Evolutionary conservation across 1,140 invertebrate species (phyloP).

Genomic region (Gonioctena quinquepunctata): DNA sequence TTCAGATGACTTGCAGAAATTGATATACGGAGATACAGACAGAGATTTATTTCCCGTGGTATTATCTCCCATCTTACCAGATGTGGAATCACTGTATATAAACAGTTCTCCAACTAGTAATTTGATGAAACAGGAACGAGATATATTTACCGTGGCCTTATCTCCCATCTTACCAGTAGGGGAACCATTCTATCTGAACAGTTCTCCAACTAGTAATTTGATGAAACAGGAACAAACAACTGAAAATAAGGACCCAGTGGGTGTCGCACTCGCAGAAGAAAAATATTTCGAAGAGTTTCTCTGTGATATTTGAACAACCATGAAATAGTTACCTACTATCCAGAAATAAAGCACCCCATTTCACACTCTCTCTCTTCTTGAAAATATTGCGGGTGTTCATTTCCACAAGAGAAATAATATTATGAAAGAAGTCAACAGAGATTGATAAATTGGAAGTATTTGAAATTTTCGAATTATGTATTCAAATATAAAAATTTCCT

Average conservation of each 20-base stretch:
- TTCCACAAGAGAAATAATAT: no score
- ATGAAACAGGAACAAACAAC: neutral
- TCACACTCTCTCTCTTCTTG: no score
- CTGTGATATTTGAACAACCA: neutral
- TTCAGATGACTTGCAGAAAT: constrained; percentile 5
- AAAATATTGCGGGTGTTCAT: no score
- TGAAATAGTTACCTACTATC: no score
- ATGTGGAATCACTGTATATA: constrained; percentile 60
- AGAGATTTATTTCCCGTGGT: constrained; percentile 59
- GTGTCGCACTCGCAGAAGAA: constrained; percentile 2
- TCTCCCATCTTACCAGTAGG: constrained; percentile 58
- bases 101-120: constrained; percentile 52
- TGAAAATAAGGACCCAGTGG: constrained; percentile 29
- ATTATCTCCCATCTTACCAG: constrained; percentile 56
- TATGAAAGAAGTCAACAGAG: no score
- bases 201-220: constrained; percentile 42
- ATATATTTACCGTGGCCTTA: constrained; percentile 59
- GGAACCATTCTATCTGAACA: constrained; percentile 59
- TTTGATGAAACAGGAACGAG: constrained; percentile 19
- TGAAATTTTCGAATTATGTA: no score
- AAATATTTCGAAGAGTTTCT: constrained; percentile 34
- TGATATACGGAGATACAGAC: neutral
- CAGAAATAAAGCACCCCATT: no score
- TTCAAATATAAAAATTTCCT: no score
- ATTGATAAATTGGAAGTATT: no score